Conservation (phyloP, 1,140 invertebrate species). For the Schlechtendalia chinensis region DNA sequence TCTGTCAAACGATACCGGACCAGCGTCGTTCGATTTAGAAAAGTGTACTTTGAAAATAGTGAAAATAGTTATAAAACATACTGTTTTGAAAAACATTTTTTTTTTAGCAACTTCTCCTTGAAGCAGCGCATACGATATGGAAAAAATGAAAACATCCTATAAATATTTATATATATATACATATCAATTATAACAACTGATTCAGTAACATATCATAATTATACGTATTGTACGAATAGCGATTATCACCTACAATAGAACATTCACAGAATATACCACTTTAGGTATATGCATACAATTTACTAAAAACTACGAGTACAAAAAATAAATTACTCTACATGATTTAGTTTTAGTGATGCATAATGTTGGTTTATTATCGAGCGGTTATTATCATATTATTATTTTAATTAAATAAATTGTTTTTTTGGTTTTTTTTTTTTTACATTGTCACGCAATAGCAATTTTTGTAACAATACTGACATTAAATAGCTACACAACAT, state of each 20-base stretch:
- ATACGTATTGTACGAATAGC: slow-evolving; percentile 10
- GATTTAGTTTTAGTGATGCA: not conserved
- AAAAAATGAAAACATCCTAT: not conserved
- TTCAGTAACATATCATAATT: not conserved
- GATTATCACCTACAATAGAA: not conserved
- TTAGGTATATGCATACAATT: not conserved
- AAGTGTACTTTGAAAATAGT: not conserved
- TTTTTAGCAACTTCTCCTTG: not conserved
- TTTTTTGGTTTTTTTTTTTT: not conserved
- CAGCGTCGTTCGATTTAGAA: not conserved
- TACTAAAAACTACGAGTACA: not conserved
- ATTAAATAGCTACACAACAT: not conserved
- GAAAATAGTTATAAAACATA: not conserved
- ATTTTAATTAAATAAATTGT: slow-evolving; percentile 22
- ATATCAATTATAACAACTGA: not conserved
- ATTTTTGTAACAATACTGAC: not conserved
- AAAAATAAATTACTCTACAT: too few relatives aligned
- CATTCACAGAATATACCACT: not conserved
- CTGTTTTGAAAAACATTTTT: slow-evolving; percentile 22
- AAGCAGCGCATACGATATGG: not conserved
- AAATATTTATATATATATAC: not conserved
- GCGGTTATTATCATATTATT: not conserved
- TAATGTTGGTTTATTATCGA: not conserved
- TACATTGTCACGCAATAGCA: not conserved
- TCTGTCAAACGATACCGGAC: slow-evolving; percentile 22